Evolutionary conservation across 2,113 vertebrate species (phyloP).

Genomic region (Parotia lawesii): DNA sequence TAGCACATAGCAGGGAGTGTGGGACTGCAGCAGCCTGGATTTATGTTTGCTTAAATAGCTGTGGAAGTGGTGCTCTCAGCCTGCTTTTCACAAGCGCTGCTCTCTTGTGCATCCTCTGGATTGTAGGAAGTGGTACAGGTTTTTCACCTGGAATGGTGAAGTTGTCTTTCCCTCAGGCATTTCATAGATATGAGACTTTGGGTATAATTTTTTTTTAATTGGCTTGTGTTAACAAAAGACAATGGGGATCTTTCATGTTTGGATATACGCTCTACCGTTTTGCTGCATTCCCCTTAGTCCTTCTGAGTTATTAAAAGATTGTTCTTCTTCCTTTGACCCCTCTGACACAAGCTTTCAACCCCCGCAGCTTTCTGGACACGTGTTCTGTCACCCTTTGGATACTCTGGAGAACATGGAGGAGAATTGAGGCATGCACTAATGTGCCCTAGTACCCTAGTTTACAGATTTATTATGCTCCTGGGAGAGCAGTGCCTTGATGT

Average conservation of each 20-base stretch:
- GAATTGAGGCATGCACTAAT: slow-evolving; percentile 31
- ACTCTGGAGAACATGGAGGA: slow-evolving; percentile 16
- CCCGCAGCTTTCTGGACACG: slow-evolving; percentile 15
- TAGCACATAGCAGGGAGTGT: neutral
- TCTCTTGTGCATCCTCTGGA: neutral
- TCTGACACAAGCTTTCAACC: slow-evolving; percentile 43
- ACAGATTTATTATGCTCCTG: slow-evolving; percentile 36
- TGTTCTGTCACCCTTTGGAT: slow-evolving; percentile 35
- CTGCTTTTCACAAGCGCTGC: neutral
- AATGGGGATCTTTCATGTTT: neutral
- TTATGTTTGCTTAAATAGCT: neutral
- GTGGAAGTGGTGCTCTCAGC: neutral
- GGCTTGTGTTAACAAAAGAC: neutral
- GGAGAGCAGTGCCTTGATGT: slow-evolving; percentile 1
- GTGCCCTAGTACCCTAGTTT: slow-evolving; percentile 43
- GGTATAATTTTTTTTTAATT: neutral
- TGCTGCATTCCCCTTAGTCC: neutral
- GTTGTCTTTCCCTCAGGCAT: neutral
- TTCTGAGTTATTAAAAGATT: slow-evolving; percentile 46
- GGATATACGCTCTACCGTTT: neutral
- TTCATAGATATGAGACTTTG: neutral
- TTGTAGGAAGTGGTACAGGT: neutral
- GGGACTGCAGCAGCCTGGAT: neutral
- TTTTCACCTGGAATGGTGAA: neutral
- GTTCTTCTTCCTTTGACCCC: slow-evolving; percentile 30